Evolutionary conservation across 2,888 invertebrate genomes (phyloP).

Genomic region (Linyphia triangularis): DNA sequence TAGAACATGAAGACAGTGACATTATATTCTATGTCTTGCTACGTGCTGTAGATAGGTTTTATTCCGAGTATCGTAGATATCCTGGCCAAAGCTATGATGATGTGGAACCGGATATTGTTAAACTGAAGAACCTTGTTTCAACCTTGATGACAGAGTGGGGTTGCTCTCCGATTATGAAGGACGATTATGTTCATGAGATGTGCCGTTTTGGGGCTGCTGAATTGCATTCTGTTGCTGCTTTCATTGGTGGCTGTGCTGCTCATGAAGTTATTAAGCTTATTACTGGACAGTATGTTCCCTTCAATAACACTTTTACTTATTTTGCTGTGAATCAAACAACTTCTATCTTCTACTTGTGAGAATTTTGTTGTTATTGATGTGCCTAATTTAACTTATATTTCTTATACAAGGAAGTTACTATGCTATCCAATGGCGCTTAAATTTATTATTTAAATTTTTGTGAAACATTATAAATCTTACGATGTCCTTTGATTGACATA

Average conservation of each 20-base stretch:
- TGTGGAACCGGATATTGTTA: constrained; percentile 93
- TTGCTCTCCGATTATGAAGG: constrained; percentile 88
- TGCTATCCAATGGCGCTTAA: too few species aligned
- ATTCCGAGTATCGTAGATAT: constrained; percentile 91
- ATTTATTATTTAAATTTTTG: too few species aligned
- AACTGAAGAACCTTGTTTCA: constrained; percentile 86
- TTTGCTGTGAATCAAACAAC: constrained; percentile 95
- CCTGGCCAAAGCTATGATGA: constrained; percentile 92
- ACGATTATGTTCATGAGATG: constrained; percentile 96
- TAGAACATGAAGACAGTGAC: constrained; percentile 91
- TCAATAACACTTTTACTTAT: constrained; percentile 96
- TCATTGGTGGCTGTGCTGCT: constrained; percentile 94
- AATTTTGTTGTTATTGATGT: neutral
- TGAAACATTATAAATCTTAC: too few species aligned
- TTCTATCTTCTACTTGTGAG: constrained; percentile 87
- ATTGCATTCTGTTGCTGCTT: constrained; percentile 95
- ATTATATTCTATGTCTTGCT: constrained; percentile 94
- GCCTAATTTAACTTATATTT: too few species aligned
- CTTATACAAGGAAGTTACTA: neutral
- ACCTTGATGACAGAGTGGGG: constrained; percentile 93
- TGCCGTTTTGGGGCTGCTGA: constrained; percentile 97
- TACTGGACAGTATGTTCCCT: constrained; percentile 96
- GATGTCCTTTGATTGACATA: too few species aligned
- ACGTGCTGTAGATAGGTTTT: constrained; percentile 93
- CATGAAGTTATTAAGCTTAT: constrained; percentile 97